Percentiles rank a stretch among this genome's conserved stretches.
Conservation (phyloP, 2,113 vertebrate genomes). For the Pseudorectes ferrugineus region DNA sequence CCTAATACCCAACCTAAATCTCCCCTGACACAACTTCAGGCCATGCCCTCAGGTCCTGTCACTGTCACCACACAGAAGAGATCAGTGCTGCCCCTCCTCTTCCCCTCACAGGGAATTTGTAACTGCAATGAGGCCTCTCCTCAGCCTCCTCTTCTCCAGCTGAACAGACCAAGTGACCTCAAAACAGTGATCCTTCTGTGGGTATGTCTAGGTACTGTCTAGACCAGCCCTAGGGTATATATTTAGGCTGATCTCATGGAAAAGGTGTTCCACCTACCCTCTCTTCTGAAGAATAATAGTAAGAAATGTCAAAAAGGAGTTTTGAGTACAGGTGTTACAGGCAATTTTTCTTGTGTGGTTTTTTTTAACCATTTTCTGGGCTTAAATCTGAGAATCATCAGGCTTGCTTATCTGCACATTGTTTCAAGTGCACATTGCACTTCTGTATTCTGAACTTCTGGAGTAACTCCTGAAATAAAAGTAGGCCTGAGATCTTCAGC, state of each 20-base stretch:
- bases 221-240: neutral
- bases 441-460: neutral
- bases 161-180: neutral
- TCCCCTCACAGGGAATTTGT: neutral
- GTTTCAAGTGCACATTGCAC: constrained; percentile 15
- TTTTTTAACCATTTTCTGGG: constrained; percentile 16
- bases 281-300: neutral
- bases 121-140: neutral
- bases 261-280: neutral
- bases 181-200: neutral
- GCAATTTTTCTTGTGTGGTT: neutral
- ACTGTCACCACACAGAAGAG: neutral
- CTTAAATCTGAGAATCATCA: constrained; percentile 22
- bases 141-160: neutral
- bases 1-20: fast-evolving
- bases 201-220: neutral
- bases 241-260: neutral
- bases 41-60: fast-evolving
- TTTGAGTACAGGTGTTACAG: neutral
- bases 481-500: neutral
- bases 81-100: neutral
- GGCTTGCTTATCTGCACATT: constrained; percentile 15
- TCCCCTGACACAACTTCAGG: neutral
- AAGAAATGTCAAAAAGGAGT: neutral
- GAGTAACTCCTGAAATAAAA: neutral